phyloP scores from a whole-genome alignment of 2,113 vertebrate species.

The Globicephala melas region DNA sequence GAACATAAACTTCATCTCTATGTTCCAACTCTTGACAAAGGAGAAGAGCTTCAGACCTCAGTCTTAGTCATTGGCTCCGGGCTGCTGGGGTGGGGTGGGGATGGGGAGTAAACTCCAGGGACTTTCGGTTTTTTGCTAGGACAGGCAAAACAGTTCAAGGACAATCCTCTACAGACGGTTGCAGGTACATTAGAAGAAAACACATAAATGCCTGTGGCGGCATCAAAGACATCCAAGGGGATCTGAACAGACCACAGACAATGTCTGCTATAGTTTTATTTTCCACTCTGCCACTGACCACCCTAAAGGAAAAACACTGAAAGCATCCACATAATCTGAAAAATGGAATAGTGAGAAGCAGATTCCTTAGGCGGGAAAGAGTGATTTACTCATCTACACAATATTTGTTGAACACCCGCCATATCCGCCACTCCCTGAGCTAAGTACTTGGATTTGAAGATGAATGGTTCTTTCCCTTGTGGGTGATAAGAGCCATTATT shows the following conservation, averaged over 20 bases:
- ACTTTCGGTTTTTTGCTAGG: background rate
- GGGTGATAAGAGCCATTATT: background rate
- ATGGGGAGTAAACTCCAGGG: background rate
- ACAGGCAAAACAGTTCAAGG: background rate
- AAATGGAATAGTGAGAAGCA: background rate
- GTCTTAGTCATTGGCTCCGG: background rate
- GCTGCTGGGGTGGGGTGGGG: background rate
- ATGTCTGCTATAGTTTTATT: background rate
- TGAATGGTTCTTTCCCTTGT: background rate
- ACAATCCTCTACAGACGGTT: background rate
- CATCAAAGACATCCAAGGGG: background rate
- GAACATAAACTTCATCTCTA: background rate
- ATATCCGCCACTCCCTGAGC: background rate
- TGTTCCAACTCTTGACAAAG: background rate
- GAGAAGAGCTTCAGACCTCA: background rate
- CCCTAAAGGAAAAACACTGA: background rate
- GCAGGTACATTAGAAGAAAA: background rate
- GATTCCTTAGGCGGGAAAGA: background rate
- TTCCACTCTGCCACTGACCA: background rate
- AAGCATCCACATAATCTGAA: background rate
- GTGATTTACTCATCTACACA: background rate
- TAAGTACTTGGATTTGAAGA: conserved; percentile 11
- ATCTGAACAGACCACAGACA: background rate
- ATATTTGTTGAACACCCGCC: background rate
- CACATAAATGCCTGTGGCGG: background rate